phyloP scores from a whole-genome alignment of 2,888 invertebrate species.

The Dynastes grantii region DNA sequence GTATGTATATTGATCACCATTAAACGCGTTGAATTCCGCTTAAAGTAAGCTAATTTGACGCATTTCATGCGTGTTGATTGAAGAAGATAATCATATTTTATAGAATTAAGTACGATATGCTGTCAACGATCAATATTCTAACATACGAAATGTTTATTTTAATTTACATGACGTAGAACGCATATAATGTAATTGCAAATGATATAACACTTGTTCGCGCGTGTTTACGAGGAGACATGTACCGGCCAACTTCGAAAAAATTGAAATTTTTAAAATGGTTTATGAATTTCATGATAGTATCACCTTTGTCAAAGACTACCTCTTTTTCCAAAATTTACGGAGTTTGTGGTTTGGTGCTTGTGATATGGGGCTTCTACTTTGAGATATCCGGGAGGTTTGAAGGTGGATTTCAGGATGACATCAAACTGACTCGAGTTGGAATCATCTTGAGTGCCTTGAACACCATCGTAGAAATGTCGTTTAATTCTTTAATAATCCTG shows the following conservation, averaged over 20 bases:
- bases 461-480: background rate
- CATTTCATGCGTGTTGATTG: too few relatives aligned
- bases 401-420: background rate
- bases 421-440: background rate
- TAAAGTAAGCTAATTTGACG: too few relatives aligned
- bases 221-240: too few relatives aligned
- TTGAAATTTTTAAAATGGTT: background rate
- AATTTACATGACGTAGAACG: too few relatives aligned
- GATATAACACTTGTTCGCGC: too few relatives aligned
- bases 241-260: background rate
- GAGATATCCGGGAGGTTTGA: background rate
- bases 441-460: background rate
- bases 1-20: too few relatives aligned
- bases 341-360: background rate
- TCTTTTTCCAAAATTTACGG: background rate
- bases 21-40: too few relatives aligned
- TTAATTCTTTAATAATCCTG: background rate
- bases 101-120: too few relatives aligned
- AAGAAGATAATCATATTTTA: too few relatives aligned
- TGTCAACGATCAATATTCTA: too few relatives aligned
- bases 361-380: background rate
- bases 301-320: background rate
- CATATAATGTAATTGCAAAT: too few relatives aligned
- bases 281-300: background rate
- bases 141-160: too few relatives aligned